These are phyloP conservation scores for Canis aureus DNA, from an alignment of 2,113 vertebrate genomes.

Conservation along the genomic window DNA sequence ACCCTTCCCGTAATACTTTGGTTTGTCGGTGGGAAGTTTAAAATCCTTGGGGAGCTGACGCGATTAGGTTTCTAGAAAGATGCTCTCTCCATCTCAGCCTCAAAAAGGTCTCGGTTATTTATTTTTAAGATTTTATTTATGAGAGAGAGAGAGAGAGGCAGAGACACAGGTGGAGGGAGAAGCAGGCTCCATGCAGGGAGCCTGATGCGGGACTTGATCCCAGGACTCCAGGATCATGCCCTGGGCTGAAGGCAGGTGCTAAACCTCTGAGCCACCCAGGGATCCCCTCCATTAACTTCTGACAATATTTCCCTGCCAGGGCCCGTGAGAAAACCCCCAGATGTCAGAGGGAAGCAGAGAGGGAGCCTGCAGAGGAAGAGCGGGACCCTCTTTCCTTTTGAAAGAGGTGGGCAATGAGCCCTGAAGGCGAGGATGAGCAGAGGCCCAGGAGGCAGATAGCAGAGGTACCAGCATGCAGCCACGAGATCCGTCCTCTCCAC, in stretches of 20 bases:
- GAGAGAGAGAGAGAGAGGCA: no score
- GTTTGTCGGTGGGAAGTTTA: background rate
- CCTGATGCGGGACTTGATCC: no score
- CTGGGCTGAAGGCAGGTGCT: no score
- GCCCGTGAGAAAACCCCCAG: background rate
- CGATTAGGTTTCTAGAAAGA: background rate
- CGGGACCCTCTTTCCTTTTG: background rate
- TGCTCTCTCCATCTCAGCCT: background rate
- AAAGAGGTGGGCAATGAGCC: background rate
- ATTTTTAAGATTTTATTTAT: no score
- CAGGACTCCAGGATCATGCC: no score
- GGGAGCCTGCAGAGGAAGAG: background rate
- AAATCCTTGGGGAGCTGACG: background rate
- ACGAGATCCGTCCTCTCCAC: rapidly evolving
- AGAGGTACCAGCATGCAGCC: background rate
- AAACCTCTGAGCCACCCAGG: no score
- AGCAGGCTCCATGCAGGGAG: no score
- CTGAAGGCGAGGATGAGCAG: background rate
- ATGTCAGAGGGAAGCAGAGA: background rate
- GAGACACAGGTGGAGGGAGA: no score
- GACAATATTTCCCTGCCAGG: background rate
- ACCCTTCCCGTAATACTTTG: rapidly evolving
- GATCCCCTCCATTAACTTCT: background rate
- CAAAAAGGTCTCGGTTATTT: background rate
- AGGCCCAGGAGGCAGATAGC: background rate